Percentiles rank a stretch among this genome's conserved stretches.
phyloP scores from a whole-genome alignment of 2,797 vertebrate genomes.

The Podarcis lilfordi region DNA sequence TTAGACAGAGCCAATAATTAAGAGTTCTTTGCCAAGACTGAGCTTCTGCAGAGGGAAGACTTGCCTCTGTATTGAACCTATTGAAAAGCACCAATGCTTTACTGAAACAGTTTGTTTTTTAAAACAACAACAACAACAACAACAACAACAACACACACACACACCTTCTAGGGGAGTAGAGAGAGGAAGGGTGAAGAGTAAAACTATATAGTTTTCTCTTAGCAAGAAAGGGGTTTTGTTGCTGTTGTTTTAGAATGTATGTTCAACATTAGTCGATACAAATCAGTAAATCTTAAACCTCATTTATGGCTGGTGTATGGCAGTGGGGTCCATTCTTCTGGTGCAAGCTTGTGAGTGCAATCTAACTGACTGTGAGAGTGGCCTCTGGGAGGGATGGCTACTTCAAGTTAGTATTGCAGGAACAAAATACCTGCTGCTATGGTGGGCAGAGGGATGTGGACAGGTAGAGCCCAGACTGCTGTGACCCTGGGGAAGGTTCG shows the following conservation, averaged over 20 bases:
- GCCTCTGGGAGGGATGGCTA: neutral
- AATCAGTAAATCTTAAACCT: neutral
- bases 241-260: too few species aligned
- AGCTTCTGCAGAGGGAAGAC: too few species aligned
- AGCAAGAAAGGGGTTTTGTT: neutral
- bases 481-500: neutral
- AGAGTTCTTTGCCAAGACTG: too few species aligned
- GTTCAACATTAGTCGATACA: neutral
- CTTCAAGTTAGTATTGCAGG: neutral
- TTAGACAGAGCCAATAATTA: too few species aligned
- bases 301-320: neutral
- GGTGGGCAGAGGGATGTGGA: neutral
- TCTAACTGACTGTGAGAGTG: neutral
- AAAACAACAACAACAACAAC: neutral
- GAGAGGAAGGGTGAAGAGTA: neutral
- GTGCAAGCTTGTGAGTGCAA: neutral
- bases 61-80: too few species aligned
- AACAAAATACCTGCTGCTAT: neutral
- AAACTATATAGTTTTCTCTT: neutral
- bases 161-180: neutral
- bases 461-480: neutral
- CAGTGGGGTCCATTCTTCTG: neutral
- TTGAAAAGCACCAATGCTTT: neutral
- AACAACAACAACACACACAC: neutral
- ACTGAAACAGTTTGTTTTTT: neutral